These are phyloP conservation scores for Trichomycterus rosablanca DNA, from an alignment of 2,113 vertebrate genomes.

Conservation along the genomic window DNA sequence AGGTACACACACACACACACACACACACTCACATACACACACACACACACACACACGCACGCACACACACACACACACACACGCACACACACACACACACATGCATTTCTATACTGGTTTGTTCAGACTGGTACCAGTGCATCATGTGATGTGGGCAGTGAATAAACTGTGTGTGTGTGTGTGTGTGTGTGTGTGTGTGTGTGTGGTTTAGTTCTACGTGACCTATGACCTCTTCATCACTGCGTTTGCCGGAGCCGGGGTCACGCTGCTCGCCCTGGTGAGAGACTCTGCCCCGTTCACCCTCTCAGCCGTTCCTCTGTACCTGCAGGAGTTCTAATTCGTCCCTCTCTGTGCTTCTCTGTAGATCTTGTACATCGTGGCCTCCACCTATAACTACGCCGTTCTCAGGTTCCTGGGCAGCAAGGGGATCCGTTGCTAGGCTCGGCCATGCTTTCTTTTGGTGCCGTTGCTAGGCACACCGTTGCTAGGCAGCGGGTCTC, in stretches of 20 bases:
- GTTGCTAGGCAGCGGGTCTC: slow-evolving; percentile 38
- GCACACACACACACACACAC: slow-evolving; percentile 2
- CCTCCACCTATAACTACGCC: slow-evolving; percentile 95
- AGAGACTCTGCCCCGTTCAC: slow-evolving; percentile 51
- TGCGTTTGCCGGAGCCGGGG: slow-evolving; percentile 86
- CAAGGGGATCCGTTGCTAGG: slow-evolving; percentile 85
- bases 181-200: slow-evolving; percentile 10
- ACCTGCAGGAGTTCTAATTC: not conserved
- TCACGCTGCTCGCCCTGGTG: slow-evolving; percentile 91
- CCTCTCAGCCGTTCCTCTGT: not conserved
- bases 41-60: slow-evolving; percentile 12
- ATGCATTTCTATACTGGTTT: no score
- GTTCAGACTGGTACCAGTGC: no score
- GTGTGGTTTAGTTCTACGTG: slow-evolving; percentile 81
- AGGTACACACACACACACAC: slow-evolving; percentile 70
- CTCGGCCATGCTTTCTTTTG: slow-evolving; percentile 56
- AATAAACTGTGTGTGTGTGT: not conserved
- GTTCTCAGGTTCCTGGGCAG: slow-evolving; percentile 92
- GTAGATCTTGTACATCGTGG: slow-evolving; percentile 88
- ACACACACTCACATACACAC: slow-evolving; percentile 1
- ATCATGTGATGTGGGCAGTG: no score
- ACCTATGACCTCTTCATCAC: slow-evolving; percentile 94
- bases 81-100: not conserved
- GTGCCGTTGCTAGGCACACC: slow-evolving; percentile 28
- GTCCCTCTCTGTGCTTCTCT: slow-evolving; percentile 27